Base-by-base conservation (phyloP, 2,797 vertebrate genomes). In the Siniperca undulata region DNA sequence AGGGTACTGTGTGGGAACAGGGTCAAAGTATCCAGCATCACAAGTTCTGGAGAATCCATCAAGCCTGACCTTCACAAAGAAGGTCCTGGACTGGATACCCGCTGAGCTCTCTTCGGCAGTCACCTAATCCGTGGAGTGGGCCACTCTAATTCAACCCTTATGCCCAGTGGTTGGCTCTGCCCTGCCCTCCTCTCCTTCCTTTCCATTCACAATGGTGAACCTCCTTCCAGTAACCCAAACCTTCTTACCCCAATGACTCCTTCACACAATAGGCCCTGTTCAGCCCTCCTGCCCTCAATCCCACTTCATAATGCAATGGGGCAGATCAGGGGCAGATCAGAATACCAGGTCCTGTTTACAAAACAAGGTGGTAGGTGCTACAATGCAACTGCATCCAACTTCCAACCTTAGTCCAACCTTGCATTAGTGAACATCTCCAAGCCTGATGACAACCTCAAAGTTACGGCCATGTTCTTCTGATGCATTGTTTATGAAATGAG, bases 211-310 rank as follows among this genome's bases (percentile, higher is more conserved):
- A 93, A 93, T 88, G 91, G 84, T 74, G 80, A 78, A 92, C 88
- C 91, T 94, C 93, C 94, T 88, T 86, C 91, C 90, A 91, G 96
- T 96, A 96, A 96, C 93, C 90, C 80, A 95, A 96, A 94, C 94
- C 95, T 92, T 82, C 86, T 76, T 86, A 85, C 87, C 93, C 92
- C 83, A 85, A 86, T 81, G 91, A 94, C 93, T 93, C 93, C 90
- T 92, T 91, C 94, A 80, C 85, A 96, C 95, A 96, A 96, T 89
- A 92, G 90, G 78, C 76, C 82, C 91, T 64, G 93, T 96, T 96
- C 90, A 96, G 85, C 71, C 85, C 87, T 64, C 80, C 80, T 87
- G 89, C 91, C 89, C 89, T 86, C 74, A 77, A 61, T 81, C 84
- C 83, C 89, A 86, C 87, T 93, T 90, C 88, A 93, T 91, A 93